Evolutionary conservation across 2,113 vertebrate species (phyloP).

Genomic region (Ammospiza nelsoni): DNA sequence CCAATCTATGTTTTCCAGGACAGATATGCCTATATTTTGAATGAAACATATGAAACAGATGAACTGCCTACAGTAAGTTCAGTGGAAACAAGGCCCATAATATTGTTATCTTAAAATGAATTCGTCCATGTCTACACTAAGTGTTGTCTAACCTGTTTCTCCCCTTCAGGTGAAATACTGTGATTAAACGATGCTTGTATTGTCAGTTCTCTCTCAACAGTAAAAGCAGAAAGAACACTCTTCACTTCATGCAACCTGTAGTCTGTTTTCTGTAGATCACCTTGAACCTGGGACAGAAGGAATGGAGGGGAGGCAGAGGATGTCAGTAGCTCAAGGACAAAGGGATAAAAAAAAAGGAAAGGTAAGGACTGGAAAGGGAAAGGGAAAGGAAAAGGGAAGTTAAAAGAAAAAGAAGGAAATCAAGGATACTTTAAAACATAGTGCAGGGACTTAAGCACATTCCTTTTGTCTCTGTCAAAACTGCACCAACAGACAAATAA

Average conservation of each 20-base stretch:
- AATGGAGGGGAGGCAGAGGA: neutral
- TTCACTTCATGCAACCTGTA: slow-evolving; percentile 63
- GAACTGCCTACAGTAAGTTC: neutral
- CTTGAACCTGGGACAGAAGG: slow-evolving; percentile 49
- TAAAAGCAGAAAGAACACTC: slow-evolving; percentile 55
- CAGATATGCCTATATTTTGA: neutral
- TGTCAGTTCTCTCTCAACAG: slow-evolving; percentile 74
- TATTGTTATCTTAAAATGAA: neutral
- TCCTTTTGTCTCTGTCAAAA: neutral
- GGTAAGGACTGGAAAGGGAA: neutral
- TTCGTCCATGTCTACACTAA: neutral
- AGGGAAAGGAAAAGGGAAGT: neutral
- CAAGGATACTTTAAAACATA: neutral
- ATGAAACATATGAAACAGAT: neutral
- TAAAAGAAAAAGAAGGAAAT: neutral
- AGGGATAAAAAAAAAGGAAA: neutral
- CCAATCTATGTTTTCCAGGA: neutral
- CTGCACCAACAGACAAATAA: neutral
- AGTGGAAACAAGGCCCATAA: neutral
- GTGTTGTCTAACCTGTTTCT: slow-evolving; percentile 45
- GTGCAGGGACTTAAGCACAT: neutral
- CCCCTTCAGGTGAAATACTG: neutral
- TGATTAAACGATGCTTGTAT: neutral
- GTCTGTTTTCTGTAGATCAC: slow-evolving; percentile 75
- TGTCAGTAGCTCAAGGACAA: neutral